Evolutionary conservation across 1,140 invertebrate genomes (phyloP).

Genomic region (Papilio glaucus): DNA sequence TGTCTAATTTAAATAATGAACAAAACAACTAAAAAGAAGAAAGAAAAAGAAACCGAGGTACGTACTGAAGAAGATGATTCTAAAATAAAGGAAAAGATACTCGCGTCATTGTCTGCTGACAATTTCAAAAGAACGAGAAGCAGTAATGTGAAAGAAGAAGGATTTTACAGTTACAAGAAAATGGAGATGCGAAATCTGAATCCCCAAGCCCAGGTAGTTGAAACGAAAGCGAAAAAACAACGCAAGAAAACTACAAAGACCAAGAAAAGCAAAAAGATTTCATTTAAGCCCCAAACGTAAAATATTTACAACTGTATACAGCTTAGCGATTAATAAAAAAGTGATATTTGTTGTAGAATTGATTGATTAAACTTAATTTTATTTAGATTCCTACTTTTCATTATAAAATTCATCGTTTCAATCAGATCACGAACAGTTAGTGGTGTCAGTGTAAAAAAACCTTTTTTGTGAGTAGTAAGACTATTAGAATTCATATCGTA

Average conservation of each 20-base stretch:
- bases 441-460: no score
- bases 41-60: slow-evolving; percentile 39
- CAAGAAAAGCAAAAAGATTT: slow-evolving; percentile 43
- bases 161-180: slow-evolving; percentile 53
- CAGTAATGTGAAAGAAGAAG: slow-evolving; percentile 50
- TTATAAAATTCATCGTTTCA: no score
- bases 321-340: slow-evolving; percentile 9
- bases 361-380: slow-evolving; percentile 5
- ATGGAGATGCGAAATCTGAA: slow-evolving; percentile 52
- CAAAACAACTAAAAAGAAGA: slow-evolving; percentile 45
- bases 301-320: slow-evolving; percentile 8
- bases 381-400: slow-evolving; percentile 3
- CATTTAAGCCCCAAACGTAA: slow-evolving; percentile 14
- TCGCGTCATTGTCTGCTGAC: slow-evolving; percentile 28
- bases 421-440: no score
- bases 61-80: slow-evolving; percentile 39
- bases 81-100: slow-evolving; percentile 36
- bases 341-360: slow-evolving; percentile 26
- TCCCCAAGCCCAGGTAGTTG: slow-evolving; percentile 39
- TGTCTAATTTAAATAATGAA: slow-evolving; percentile 41
- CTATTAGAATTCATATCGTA: no score
- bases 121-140: slow-evolving; percentile 40
- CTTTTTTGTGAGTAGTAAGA: no score
- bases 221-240: slow-evolving; percentile 40
- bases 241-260: slow-evolving; percentile 45